Evolutionary conservation across 1,140 invertebrate genomes (phyloP).

Genomic region (Listronotus bonariensis): DNA sequence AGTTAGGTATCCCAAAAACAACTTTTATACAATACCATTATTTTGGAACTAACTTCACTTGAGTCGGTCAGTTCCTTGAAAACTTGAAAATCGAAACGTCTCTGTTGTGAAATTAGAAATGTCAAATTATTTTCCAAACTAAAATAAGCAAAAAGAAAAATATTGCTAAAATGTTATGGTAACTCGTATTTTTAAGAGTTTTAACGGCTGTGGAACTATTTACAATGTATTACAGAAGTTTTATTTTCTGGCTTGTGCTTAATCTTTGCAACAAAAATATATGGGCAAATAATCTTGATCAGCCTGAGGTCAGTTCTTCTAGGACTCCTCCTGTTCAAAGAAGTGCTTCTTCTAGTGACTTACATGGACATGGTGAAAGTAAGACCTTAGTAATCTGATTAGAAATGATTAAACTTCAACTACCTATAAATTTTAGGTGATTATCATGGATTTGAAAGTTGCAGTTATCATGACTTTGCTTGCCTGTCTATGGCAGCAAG

Average conservation of each 20-base stretch:
- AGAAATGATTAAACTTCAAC: slow-evolving; percentile 1
- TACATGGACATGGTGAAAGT: slow-evolving; percentile 26
- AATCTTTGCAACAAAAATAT: slow-evolving; percentile 28
- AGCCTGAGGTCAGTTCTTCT: slow-evolving; percentile 1
- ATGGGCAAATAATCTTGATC: slow-evolving; percentile 11
- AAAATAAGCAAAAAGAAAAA: too few relatives aligned
- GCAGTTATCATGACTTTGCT: slow-evolving; percentile 70
- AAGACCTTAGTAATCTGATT: slow-evolving; percentile 3
- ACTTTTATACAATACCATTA: too few relatives aligned
- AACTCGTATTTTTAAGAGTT: too few relatives aligned
- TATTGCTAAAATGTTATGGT: too few relatives aligned
- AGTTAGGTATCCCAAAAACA: too few relatives aligned
- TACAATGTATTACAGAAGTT: slow-evolving; percentile 29
- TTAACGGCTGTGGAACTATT: too few relatives aligned
- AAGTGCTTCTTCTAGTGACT: slow-evolving; percentile 25
- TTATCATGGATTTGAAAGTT: slow-evolving; percentile 54
- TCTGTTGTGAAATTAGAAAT: too few relatives aligned
- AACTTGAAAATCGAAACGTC: too few relatives aligned
- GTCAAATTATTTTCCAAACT: too few relatives aligned
- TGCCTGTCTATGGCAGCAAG: slow-evolving; percentile 73
- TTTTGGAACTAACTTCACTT: too few relatives aligned
- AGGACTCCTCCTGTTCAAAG: slow-evolving; percentile 33
- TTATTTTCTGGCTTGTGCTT: slow-evolving; percentile 48
- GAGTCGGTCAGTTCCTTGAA: too few relatives aligned
- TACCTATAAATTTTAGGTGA: slow-evolving; percentile 44